Evolutionary conservation across 2,888 invertebrate species (phyloP), one percentile per base, ranked within the genome.

Genomic region (Drosophila pseudotakahashii): DNA sequence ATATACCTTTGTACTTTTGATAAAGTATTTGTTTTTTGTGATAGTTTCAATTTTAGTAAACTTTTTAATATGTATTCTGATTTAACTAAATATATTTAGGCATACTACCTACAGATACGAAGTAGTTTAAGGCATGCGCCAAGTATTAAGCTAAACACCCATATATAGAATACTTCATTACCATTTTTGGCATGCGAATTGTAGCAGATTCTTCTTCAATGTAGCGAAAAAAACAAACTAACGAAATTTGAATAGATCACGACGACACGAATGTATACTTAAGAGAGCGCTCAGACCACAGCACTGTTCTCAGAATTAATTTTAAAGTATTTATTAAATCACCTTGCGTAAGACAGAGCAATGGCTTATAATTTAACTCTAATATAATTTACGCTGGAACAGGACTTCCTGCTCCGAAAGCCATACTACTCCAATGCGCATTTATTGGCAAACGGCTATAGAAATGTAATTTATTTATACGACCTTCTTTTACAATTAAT

Each of bases 41-140:
- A 85, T 85, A 85, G 85, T 85, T 89, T 87, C 76, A 88, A 85
- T 89, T 83, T 88, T 85, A 86, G 79, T 78, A 60, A 72, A 74
- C 75, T 73, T 62, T 58, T 78, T 68, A 79, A 67, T 74, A 72
- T 54, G 19, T 69, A 58, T 71, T 70, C 62, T 72, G 66, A 62
- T 75, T 72, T 68, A 62, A 68, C 55, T 76, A 72, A 73, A 58
- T 77, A 68, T 60, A 63, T 69, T 58, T 73, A 62, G 58, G 36
- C 60, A 66, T 54, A 59, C 45, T 54, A 59, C 47, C 53, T 39
- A 30, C 30, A 30, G 7, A n/a, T 39, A 73, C 41, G 50, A 26
- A 30, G 71, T 82, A 80, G 80, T 69, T 66, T 79, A 81, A 84
- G 82, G 75, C 82, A 82, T 69, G 71, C 68, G 77, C 74, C 85